These are phyloP conservation scores for Hippocampus zosterae DNA, from an alignment of 2,113 vertebrate species.

Conservation along the genomic window DNA sequence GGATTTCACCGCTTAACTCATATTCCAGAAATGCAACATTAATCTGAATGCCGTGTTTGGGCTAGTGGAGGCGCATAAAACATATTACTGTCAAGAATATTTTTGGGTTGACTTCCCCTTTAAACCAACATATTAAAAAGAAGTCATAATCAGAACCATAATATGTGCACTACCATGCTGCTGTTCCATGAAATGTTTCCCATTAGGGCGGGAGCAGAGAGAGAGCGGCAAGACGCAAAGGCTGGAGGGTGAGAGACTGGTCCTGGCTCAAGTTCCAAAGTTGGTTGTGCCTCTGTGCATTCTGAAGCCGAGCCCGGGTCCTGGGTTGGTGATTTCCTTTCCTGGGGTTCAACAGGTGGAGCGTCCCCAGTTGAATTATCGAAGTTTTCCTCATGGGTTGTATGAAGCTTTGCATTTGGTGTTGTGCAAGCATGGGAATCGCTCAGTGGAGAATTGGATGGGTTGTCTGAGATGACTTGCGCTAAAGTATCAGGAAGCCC, in stretches of 20 bases:
- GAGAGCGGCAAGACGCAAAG: constrained; percentile 74
- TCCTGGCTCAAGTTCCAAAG: constrained; percentile 13
- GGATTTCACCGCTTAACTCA: too few species aligned
- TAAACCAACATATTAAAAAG: constrained; percentile 19
- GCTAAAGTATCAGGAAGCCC: constrained; percentile 56
- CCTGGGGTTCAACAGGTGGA: constrained; percentile 5
- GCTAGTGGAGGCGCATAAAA: too few species aligned
- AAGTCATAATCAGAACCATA: constrained; percentile 16
- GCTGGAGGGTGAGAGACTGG: constrained; percentile 73
- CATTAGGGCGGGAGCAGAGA: constrained; percentile 64
- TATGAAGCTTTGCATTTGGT: neutral
- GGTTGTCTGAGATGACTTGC: constrained; percentile 58
- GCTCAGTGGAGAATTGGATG: constrained; percentile 10
- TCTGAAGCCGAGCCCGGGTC: constrained; percentile 8
- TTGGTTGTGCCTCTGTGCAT: constrained; percentile 4
- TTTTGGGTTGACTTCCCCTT: neutral
- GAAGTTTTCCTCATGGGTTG: neutral
- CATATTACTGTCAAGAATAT: too few species aligned
- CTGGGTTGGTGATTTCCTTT: neutral
- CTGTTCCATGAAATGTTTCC: constrained; percentile 55
- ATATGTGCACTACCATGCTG: constrained; percentile 66
- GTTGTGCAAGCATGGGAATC: neutral
- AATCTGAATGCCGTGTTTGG: too few species aligned
- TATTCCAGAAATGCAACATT: too few species aligned
- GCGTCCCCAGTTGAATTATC: neutral